Evolutionary conservation across 2,113 vertebrate genomes (phyloP), one percentile per base, ranked within the genome.

Genomic region (Delphinus delphis): DNA sequence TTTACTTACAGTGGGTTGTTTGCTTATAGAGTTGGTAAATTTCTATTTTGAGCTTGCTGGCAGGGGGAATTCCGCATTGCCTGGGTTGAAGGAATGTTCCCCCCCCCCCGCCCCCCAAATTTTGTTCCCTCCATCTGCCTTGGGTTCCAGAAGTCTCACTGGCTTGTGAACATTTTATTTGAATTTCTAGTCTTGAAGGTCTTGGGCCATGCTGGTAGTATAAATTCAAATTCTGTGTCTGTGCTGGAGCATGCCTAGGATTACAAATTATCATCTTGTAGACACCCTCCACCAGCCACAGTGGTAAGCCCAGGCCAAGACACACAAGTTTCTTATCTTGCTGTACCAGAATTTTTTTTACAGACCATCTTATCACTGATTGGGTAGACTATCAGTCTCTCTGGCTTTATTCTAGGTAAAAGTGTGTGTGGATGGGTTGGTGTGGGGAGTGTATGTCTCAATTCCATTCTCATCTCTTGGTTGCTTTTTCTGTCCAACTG

Each of bases 141-240:
- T 58, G 55, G n/a, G 80, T 92, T 97, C 11, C 15, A 85, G 50
- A 33, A 89, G 14, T 89, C 15, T 58, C 13, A 38, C 15, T 92
- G 55, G 23, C 80, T 58, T 81, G 36, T 60, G 26, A 67, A 71
- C 17, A 31, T 41, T 95, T 62, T 95, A 17, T 74, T 41, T 76
- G 67, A 73, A 31, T 93, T 74, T 96, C 62, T 74, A 23, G 20
- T 60, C 26, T 82, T 41, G 63, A 91, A n/a, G 44, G 12, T 53
- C n/a, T 80, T 88, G 65, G n/a, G 33, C 28, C 38, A n/a, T 70
- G 25, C 25, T 92, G 65, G 50, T 76, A 80, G 60, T 77, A 31
- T 80, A 88, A 81, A 81, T 96, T 94, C 65, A 82, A 55, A 58
- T 76, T 95, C n/a, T 74, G 0, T 92, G 4, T 62, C 41, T 94